Base-by-base conservation (phyloP, 1,140 invertebrate genomes). In the Pinna nobilis region DNA sequence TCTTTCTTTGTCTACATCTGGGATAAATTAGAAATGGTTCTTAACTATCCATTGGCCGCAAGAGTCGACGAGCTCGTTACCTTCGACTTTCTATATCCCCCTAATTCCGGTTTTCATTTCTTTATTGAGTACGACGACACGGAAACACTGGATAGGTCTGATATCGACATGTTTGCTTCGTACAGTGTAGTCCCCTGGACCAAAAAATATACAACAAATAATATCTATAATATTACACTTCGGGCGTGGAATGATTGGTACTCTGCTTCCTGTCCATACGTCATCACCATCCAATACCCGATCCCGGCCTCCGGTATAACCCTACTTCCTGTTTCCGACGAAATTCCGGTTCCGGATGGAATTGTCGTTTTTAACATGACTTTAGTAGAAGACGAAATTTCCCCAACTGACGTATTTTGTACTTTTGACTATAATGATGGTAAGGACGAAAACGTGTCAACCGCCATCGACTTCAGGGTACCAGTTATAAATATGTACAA, bases 311-410 rank as follows among this genome's bases (percentile, higher is more conserved):
- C 44, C 15, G 28, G 20, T 23, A 32, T 74, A 28, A 39, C 20
- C 2, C 59, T 66, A 47, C 20, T 20, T 18, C 70, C 50, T 47
- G 3, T 25, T 18, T 30, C 47, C 33, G n/a, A 47, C 32, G 35
- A 32, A 32, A 63, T 74, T 33, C 72, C 72, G 3, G 25, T 55
- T 28, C 72, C 72, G 23, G 72, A 74, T 57, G 72, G 72, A 20
- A 11, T 41, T n/a, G 37, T 68, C 20, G 25, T 25, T 28, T 74
- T 74, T 33, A 55, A 32, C 2, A 20, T 74, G 28, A 63, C n/a
- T 11, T 65, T 68, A 47, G 55, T 37, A 6, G 41, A 39, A 9
- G 3, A 35, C 13, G 15, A 63, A 18, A 55, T 65, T 25, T 35
- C 15, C 28, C 72, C 72, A 47, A 74, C 72, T 3, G 47, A 74